Evolutionary conservation across 1,140 invertebrate genomes (phyloP).

Genomic region (Ladona fulva): DNA sequence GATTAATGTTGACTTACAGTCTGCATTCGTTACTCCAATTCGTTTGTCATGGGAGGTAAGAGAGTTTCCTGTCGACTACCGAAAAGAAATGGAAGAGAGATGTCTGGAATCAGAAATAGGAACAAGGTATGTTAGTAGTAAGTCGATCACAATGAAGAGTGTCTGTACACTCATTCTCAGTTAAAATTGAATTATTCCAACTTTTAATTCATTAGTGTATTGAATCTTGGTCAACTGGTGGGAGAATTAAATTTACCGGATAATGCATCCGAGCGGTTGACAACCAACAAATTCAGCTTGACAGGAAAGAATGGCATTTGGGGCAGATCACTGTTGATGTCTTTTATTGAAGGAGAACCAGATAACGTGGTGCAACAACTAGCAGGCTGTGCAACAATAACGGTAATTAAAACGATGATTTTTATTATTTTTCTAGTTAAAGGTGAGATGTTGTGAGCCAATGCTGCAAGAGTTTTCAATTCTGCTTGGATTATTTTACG

Average conservation of each 20-base stretch:
- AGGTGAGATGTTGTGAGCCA: no score
- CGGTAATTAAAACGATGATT: background rate
- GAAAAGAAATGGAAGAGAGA: background rate
- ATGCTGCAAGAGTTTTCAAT: no score
- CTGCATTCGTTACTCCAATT: background rate
- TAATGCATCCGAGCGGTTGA: background rate
- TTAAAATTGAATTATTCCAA: background rate
- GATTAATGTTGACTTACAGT: background rate
- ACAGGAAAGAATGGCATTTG: background rate
- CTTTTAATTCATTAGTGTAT: background rate
- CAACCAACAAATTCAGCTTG: background rate
- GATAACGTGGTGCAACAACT: background rate
- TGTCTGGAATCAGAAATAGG: background rate
- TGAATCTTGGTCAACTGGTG: background rate
- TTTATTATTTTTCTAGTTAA: no score
- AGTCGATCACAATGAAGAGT: background rate
- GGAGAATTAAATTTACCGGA: background rate
- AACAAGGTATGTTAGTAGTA: background rate
- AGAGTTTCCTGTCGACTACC: background rate
- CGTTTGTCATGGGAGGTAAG: background rate
- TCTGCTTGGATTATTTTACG: background rate
- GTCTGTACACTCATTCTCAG: background rate
- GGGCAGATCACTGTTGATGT: background rate
- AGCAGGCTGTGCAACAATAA: background rate
- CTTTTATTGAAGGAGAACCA: background rate